Base-by-base conservation (phyloP, 2,888 invertebrate species). In the Halocaridina rubra region DNA sequence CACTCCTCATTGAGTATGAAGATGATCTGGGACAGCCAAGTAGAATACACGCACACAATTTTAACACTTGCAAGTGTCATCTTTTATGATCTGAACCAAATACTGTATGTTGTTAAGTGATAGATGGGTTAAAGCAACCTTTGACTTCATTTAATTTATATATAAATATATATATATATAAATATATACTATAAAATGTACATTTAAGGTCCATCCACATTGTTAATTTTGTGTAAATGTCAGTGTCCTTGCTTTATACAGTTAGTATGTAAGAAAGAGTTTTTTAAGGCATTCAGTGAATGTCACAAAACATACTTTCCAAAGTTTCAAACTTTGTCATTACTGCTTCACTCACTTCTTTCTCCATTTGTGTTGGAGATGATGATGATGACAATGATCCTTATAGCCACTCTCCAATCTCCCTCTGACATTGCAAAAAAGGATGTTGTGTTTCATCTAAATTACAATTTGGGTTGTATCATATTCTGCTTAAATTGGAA, bases 121-220 rank as follows among this genome's bases (percentile, higher is more conserved):
- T 77, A 71, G 77, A 57, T 77, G 82, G 82, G 82, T 78, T 27
- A 30, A 19, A 30, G 67, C 78, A 46, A 59, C 82, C 82, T 77
- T 77, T 78, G 82, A 84, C 77, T 84, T 84, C 71, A 64, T 84
- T 84, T 84, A 78, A 84, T 84, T 84, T 84, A 84, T 84, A 78
- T n/a, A n/a, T n/a, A n/a, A n/a, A n/a, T n/a, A n/a, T n/a, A n/a
- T n/a, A n/a, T n/a, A n/a, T n/a, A n/a, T n/a, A n/a, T n/a, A n/a
- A n/a, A n/a, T n/a, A n/a, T 64, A 81, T 78, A 78, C 72, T 78
- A 78, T 84, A 78, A n/a, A n/a, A 84, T 84, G 82, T 84, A 84
- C 82, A 84, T 78, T 84, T 84, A 84, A 84, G 82, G 82, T 84
- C 82, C 82, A 84, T 84, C 82, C 82, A 84, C 77, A 84, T 78